phyloP scores from a whole-genome alignment of 2,888 invertebrate species.

The Bellardia bayeri region DNA sequence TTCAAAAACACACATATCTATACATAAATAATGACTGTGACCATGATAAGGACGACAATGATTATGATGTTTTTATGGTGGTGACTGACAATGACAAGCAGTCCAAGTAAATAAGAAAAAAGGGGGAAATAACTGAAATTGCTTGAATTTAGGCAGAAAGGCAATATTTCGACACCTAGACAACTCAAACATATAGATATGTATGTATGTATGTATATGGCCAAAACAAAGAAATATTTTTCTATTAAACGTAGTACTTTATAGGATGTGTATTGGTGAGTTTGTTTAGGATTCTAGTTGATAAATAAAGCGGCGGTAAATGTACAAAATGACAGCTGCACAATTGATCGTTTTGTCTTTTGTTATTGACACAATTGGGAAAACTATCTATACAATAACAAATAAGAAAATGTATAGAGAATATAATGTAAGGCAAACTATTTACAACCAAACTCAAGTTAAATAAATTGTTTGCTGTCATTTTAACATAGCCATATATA shows the following conservation, averaged over 20 bases:
- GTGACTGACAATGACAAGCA: slow-evolving; percentile 37
- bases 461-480: slow-evolving; percentile 57
- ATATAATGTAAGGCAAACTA: neutral
- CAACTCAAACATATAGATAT: neutral
- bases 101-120: neutral
- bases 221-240: neutral
- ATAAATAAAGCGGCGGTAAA: slow-evolving; percentile 39
- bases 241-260: neutral
- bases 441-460: slow-evolving; percentile 33
- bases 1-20: neutral
- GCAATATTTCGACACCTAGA: slow-evolving; percentile 2
- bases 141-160: slow-evolving; percentile 6
- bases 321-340: slow-evolving; percentile 51
- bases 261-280: neutral
- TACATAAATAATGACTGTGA: slow-evolving; percentile 23
- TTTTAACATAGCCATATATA: slow-evolving; percentile 8
- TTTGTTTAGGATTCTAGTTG: neutral
- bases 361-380: neutral
- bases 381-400: neutral
- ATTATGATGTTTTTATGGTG: slow-evolving; percentile 19
- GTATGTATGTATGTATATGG: neutral
- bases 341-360: slow-evolving; percentile 48
- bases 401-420: neutral
- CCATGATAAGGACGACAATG: neutral
- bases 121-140: neutral